These are phyloP conservation scores for Rhodeus uyekii DNA, from an alignment of 2,797 vertebrate genomes.

Conservation along the genomic window DNA sequence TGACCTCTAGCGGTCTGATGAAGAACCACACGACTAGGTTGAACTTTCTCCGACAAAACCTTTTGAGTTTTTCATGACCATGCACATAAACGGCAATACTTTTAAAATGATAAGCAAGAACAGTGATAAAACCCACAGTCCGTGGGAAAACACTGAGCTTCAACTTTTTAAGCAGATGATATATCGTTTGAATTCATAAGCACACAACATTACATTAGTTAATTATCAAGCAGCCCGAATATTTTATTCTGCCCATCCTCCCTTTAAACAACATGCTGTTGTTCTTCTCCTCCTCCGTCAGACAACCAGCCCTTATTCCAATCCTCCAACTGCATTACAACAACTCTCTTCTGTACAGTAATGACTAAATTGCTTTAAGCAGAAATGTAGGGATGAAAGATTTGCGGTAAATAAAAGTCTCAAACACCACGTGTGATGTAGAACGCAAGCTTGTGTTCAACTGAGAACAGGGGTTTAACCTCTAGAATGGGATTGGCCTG, in stretches of 20 bases:
- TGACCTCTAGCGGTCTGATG: conserved; percentile 66
- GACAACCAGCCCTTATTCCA: conserved; percentile 21
- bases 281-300: background rate
- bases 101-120: background rate
- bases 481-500: background rate
- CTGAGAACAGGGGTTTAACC: conserved; percentile 10
- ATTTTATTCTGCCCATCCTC: conserved; percentile 1
- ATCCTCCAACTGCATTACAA: background rate
- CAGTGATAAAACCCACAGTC: background rate
- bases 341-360: conserved; percentile 5
- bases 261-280: conserved; percentile 5
- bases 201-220: background rate
- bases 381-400: background rate
- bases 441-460: background rate
- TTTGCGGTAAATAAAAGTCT: background rate
- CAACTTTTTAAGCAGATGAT: background rate
- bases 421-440: background rate
- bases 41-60: background rate
- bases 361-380: background rate
- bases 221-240: conserved; percentile 8
- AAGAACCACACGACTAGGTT: conserved; percentile 26
- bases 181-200: background rate
- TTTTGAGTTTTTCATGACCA: background rate
- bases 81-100: background rate
- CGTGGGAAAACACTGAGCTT: background rate